Conservation (phyloP, 2,113 vertebrate genomes). For the Aplodontia rufa region DNA sequence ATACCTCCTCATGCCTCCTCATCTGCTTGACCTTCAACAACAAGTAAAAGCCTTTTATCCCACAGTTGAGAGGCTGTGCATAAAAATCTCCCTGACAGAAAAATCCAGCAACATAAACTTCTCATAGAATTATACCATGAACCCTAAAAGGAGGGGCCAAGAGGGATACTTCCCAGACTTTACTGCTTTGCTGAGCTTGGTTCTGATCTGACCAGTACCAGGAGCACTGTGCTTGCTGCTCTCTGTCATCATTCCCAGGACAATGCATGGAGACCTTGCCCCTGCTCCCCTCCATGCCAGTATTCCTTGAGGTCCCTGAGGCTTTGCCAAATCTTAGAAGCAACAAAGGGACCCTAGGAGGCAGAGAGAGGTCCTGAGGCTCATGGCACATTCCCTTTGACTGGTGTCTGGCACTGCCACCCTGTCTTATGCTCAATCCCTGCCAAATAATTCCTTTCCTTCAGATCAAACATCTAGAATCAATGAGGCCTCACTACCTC, state of each 20-base stretch:
- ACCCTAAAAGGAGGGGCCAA: background rate
- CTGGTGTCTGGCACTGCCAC: background rate
- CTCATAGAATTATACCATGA: background rate
- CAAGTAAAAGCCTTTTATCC: background rate
- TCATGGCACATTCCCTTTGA: background rate
- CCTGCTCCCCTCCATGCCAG: background rate
- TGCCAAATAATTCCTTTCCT: background rate
- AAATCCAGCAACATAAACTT: background rate
- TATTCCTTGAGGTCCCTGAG: background rate
- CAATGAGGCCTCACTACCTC: background rate
- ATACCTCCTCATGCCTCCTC: background rate
- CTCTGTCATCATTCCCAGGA: background rate
- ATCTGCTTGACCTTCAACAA: background rate
- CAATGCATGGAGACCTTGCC: background rate
- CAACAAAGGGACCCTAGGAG: background rate
- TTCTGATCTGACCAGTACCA: background rate
- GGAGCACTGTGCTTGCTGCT: background rate
- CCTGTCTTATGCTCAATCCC: background rate
- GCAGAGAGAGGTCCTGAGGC: background rate
- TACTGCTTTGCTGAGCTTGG: background rate
- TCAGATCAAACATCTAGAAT: background rate
- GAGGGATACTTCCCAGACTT: background rate
- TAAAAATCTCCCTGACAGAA: background rate
- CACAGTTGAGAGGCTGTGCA: background rate
- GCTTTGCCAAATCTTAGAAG: background rate